Evolutionary conservation across 2,888 invertebrate genomes (phyloP), one percentile per base, ranked within the genome.

Genomic region (Harpalus rufipes): DNA sequence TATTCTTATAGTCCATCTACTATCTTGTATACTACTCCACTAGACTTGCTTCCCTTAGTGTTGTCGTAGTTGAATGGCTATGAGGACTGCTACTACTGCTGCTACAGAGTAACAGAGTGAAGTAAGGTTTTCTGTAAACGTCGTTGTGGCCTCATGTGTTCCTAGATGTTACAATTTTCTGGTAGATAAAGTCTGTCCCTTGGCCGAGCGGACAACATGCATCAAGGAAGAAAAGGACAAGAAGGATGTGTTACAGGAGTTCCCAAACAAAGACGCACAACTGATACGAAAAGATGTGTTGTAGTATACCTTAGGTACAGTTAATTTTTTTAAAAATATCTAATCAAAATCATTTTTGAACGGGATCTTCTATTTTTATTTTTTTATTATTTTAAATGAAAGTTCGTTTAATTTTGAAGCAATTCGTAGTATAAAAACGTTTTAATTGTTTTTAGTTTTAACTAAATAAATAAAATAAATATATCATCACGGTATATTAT

Each of bases 131-230:
- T 51, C 44, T 51, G 44, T 10, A 51, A 51, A 12, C 44, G 44
- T 51, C 44, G 44, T 51, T 16, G 63, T 25, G 44, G 72, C 8
- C 72, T 41, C 72, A 74, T 74, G 72, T 74, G 80, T 61, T 61
- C 39, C 18, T 12, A 10, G 63, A 82, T 82, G 82, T 82, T 68
- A 82, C 82, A 82, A 82, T 82, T 82, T 82, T 82, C 82, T 82
- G 58, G 72, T 82, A 68, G 72, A 82, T 82, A 82, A 82, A 82
- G 79, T 72, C 82, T 72, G 82, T 82, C 82, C 82, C 72, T 68
- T 82, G 68, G 44, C 58, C 72, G 12, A 58, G 72, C 51, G 58
- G 25, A 18, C 58, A 58, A 68, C 72, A 65, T 82, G 68, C 39
- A 82, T 82, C 82, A 74, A 41, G 68, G 59, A 59, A 16, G 16